Evolutionary conservation across 2,113 vertebrate genomes (phyloP).

Genomic region (Microtus richardsoni): DNA sequence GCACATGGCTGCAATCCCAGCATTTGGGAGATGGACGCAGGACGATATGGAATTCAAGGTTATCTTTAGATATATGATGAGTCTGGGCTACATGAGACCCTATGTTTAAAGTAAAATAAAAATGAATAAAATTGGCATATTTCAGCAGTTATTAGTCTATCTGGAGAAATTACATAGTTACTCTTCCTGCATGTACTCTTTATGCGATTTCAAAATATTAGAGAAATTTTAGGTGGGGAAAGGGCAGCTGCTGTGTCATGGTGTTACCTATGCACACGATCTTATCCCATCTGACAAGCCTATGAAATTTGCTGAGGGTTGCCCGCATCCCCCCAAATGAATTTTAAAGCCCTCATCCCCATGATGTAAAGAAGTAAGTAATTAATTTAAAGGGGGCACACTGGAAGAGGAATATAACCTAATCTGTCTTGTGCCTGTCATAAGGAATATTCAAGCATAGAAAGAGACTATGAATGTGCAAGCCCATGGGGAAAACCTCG

Average conservation of each 20-base stretch:
- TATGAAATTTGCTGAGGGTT: neutral
- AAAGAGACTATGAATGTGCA: neutral
- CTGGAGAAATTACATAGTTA: neutral
- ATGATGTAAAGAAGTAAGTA: neutral
- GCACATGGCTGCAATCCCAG: neutral
- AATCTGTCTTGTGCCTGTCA: neutral
- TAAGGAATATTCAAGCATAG: neutral
- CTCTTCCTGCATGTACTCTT: neutral
- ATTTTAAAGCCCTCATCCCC: neutral
- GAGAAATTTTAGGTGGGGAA: neutral
- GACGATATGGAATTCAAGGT: neutral
- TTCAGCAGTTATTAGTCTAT: neutral
- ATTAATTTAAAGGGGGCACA: neutral
- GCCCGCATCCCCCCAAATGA: neutral
- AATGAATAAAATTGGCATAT: neutral
- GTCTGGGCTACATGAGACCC: neutral
- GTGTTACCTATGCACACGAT: no score
- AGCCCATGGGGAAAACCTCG: neutral
- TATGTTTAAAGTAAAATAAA: neutral
- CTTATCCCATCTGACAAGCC: neutral
- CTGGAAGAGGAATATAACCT: neutral
- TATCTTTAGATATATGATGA: neutral
- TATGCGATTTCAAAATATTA: neutral
- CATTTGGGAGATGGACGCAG: neutral
- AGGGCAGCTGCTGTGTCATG: neutral